Conservation (phyloP, 2,888 invertebrate species). For the Aspidiotus rigidus region DNA sequence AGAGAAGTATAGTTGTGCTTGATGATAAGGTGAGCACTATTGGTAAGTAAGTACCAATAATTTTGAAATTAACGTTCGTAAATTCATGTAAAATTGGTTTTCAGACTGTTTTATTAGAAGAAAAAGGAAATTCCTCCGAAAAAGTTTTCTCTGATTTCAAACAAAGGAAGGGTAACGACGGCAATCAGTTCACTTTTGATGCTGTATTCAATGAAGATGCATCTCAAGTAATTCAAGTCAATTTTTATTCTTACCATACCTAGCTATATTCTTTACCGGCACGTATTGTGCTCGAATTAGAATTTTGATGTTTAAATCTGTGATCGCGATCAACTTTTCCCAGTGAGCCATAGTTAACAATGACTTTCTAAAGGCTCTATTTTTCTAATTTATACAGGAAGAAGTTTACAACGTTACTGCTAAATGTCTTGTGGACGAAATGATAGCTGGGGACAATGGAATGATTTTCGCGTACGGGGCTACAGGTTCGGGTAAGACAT, state of each 20-base stretch:
- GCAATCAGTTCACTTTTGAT: slow-evolving; percentile 83
- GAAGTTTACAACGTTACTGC: slow-evolving; percentile 82
- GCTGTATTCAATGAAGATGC: slow-evolving; percentile 78
- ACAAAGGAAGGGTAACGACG: slow-evolving; percentile 58
- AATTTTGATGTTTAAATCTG: no score
- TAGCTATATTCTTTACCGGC: not conserved
- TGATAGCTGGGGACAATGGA: slow-evolving; percentile 79
- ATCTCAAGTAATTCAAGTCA: slow-evolving; percentile 56
- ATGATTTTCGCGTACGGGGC: slow-evolving; percentile 95
- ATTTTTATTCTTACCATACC: not conserved
- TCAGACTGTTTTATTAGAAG: slow-evolving; percentile 60
- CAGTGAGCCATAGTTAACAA: not conserved
- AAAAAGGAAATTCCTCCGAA: slow-evolving; percentile 49
- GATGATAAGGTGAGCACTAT: slow-evolving; percentile 15
- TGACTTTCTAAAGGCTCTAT: slow-evolving; percentile 38
- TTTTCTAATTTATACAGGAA: slow-evolving; percentile 46
- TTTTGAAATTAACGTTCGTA: not conserved
- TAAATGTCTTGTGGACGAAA: slow-evolving; percentile 72
- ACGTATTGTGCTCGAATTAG: not conserved
- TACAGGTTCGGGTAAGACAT: slow-evolving; percentile 84
- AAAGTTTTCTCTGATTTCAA: slow-evolving; percentile 48
- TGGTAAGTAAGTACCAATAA: not conserved
- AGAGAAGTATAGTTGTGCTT: not conserved
- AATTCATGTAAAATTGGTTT: slow-evolving; percentile 31
- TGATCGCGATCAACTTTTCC: no score